These are phyloP conservation scores for Trachelus stipa DNA, from an alignment of 2,888 invertebrate genomes.

Conservation along the genomic window DNA sequence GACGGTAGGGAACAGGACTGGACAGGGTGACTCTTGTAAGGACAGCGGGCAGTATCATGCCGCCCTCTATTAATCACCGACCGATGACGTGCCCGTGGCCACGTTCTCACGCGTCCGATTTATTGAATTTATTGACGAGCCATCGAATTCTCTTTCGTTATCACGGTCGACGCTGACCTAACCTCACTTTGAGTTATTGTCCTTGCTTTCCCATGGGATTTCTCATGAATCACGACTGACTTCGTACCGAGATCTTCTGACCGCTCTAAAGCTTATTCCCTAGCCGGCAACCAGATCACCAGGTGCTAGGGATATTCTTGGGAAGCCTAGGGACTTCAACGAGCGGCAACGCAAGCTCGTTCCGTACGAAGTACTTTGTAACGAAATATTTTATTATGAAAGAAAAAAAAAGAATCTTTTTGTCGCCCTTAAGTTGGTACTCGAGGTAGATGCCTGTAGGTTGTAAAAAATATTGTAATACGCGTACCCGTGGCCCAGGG, in stretches of 20 bases:
- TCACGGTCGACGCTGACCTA: constrained; percentile 1
- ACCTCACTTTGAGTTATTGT: constrained; percentile 2
- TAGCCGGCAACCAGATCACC: not conserved
- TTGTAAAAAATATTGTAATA: not conserved
- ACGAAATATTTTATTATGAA: not conserved
- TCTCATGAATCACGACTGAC: not conserved
- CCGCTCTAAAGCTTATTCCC: not conserved
- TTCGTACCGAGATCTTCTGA: not conserved
- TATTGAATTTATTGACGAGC: constrained; percentile 11
- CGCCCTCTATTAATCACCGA: constrained; percentile 48
- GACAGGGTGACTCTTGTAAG: constrained; percentile 34
- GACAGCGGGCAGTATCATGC: constrained; percentile 37
- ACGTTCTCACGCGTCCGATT: constrained; percentile 41
- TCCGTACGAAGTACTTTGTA: not conserved
- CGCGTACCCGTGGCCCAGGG: not conserved
- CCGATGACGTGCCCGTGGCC: constrained; percentile 41
- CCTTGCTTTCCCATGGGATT: not conserved
- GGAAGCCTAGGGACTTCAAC: not conserved
- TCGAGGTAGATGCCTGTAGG: not conserved
- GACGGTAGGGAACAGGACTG: constrained; percentile 16
- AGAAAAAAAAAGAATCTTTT: not conserved
- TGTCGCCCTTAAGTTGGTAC: not conserved
- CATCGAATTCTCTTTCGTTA: constrained; percentile 6
- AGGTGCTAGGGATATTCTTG: not conserved
- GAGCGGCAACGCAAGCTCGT: not conserved